phyloP scores from a whole-genome alignment of 1,140 invertebrate genomes.

The Galleria mellonella region DNA sequence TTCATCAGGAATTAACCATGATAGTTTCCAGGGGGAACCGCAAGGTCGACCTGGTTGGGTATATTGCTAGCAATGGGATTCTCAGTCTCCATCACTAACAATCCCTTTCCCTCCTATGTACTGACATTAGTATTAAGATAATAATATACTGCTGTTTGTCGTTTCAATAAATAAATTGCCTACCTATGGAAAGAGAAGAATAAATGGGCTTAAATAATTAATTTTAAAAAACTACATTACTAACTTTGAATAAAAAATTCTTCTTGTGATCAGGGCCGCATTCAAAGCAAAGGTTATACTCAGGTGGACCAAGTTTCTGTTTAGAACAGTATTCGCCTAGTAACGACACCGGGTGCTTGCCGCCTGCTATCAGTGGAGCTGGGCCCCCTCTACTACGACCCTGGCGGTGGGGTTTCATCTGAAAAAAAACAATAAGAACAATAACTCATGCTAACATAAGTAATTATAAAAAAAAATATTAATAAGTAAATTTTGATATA shows the following conservation, averaged over 20 bases:
- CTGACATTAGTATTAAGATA: too few relatives aligned
- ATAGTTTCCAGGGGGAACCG: too few relatives aligned
- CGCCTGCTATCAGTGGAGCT: slow-evolving; percentile 70
- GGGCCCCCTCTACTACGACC: slow-evolving; percentile 25
- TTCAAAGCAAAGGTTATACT: slow-evolving; percentile 91
- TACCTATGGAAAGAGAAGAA: too few relatives aligned
- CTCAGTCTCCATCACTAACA: too few relatives aligned
- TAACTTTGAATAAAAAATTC: slow-evolving; percentile 93
- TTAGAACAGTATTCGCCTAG: slow-evolving; percentile 95
- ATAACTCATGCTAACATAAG: neutral
- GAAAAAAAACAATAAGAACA: slow-evolving; percentile 1
- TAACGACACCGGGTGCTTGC: slow-evolving; percentile 96
- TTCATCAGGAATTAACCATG: too few relatives aligned
- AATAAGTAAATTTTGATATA: too few relatives aligned
- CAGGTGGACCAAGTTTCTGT: slow-evolving; percentile 88
- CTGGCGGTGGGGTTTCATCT: slow-evolving; percentile 38
- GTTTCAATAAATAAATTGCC: too few relatives aligned
- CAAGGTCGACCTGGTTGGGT: too few relatives aligned
- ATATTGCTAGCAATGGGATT: too few relatives aligned
- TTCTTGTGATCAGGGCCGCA: slow-evolving; percentile 95
- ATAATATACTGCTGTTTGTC: too few relatives aligned
- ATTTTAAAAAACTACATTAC: neutral
- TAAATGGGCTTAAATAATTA: neutral
- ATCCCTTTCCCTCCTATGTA: too few relatives aligned
- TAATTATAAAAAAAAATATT: too few relatives aligned